Conservation (phyloP, 2,113 vertebrate species). For the Oophaga pumilio region DNA sequence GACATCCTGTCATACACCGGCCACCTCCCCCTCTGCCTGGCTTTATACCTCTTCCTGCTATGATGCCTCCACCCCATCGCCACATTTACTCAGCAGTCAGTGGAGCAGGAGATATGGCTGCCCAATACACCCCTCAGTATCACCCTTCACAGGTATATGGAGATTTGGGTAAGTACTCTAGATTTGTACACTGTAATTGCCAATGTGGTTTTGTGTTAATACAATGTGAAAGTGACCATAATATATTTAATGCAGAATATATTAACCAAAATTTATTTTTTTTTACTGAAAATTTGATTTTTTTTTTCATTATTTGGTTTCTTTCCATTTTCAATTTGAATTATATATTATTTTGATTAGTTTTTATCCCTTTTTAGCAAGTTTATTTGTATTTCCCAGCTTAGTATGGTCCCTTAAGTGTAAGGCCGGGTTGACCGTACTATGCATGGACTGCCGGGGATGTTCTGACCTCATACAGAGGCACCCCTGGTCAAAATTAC, state of each 20-base stretch:
- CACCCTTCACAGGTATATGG: slow-evolving; percentile 90
- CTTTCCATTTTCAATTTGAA: too few relatives aligned
- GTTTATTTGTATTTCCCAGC: background rate
- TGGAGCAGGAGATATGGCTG: slow-evolving; percentile 84
- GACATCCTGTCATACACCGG: slow-evolving; percentile 89
- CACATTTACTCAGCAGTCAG: slow-evolving; percentile 87
- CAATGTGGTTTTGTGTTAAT: background rate
- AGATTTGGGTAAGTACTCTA: slow-evolving; percentile 84
- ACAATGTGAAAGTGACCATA: background rate
- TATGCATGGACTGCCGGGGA: too few relatives aligned
- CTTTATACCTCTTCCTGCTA: slow-evolving; percentile 92
- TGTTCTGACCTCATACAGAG: too few relatives aligned
- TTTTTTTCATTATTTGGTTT: too few relatives aligned
- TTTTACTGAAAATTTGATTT: background rate
- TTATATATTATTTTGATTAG: background rate
- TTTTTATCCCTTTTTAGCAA: background rate
- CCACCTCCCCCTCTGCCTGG: slow-evolving; percentile 87
- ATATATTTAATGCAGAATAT: background rate
- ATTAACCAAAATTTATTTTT: background rate
- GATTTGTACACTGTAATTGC: background rate
- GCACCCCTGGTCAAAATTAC: too few relatives aligned
- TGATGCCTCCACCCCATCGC: slow-evolving; percentile 89
- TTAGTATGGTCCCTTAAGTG: too few relatives aligned
- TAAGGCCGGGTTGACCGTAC: too few relatives aligned
- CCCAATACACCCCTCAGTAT: slow-evolving; percentile 94